Percentiles rank a stretch among this genome's conserved stretches.
Evolutionary conservation across 1,140 invertebrate species (phyloP).

Genomic region (Rhynchophorus ferrugineus): DNA sequence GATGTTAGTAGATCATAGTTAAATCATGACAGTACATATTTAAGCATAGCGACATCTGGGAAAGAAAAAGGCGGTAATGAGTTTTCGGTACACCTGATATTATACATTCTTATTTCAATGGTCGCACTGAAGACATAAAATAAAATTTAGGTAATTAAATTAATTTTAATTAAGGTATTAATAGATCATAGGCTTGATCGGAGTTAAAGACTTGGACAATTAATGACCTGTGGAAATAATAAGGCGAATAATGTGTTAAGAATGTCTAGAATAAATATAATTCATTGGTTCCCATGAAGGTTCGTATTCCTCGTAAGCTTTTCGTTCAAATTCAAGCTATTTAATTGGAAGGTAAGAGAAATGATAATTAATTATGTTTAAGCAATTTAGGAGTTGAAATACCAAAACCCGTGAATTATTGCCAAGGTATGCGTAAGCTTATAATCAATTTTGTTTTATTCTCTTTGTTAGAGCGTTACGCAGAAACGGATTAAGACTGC

Average conservation of each 20-base stretch:
- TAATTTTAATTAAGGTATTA: no score
- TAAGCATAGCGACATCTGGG: no score
- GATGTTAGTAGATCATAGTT: no score
- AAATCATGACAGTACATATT: no score
- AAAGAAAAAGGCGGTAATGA: no score
- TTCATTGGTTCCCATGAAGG: background rate
- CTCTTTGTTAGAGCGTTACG: background rate
- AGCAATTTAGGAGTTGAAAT: conserved; percentile 22
- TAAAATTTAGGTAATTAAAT: no score
- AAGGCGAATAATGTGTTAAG: background rate
- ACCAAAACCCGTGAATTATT: conserved; percentile 23
- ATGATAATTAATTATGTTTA: conserved; percentile 24
- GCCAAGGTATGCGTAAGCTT: conserved; percentile 23
- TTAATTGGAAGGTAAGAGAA: conserved; percentile 11
- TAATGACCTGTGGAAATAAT: no score
- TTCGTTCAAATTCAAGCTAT: conserved; percentile 19
- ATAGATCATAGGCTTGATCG: no score
- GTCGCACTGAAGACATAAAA: no score
- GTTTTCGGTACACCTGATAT: no score
- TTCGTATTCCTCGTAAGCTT: background rate
- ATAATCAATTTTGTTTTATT: conserved; percentile 26
- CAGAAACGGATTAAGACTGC: background rate
- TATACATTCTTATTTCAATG: no score
- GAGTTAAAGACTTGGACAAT: no score
- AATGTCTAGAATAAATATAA: background rate